Base-by-base conservation (phyloP, 2,888 invertebrate genomes). In the Macroteleia sp. region DNA sequence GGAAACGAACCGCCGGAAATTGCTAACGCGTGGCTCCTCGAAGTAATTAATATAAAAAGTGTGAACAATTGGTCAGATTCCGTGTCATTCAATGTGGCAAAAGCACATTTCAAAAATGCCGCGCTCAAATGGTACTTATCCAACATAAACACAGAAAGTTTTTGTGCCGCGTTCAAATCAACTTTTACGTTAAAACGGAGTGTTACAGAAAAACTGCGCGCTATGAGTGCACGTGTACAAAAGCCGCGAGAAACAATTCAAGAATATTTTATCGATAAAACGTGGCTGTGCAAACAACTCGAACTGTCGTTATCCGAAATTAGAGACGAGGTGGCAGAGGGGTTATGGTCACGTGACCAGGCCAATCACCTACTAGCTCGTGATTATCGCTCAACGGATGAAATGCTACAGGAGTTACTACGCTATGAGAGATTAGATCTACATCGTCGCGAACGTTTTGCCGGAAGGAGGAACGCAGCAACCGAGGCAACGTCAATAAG, bases 231-330 rank as follows among this genome's bases (percentile, higher is more conserved):
- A n/a, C 50, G 76, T 2, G 52, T 39, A 1, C 79, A 77, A 46
- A n/a, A 16, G 1, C 6, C 30, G 1, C 39, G 42, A 9, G 74
- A 78, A 34, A 44, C 10, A 1, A 0, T 64, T 0, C 69, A 74
- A 48, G 70, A 74, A 1, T 74, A 70, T 14, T 44, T 74, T 30
- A 19, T 69, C 2, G 77, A 78, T 9, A 78, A 78, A 19, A 48
- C 73, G 1, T 78, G 77, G 77, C 19, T 74, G 5, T 74, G 73
- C 9, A 14, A 44, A 2, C 41, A 42, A 1, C 42, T 74, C 3
- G 14, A 52, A 3, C 30, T 74, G 2, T 34, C 67, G 1, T 39
- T 64, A 2, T n/a, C 6, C 0, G 69, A 74, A 17, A 74, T 48
- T 12, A 42, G 67, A 28, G 71, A 66, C 9, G 62, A 73, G 19